Evolutionary conservation across 35 echinoderm and acorn worm species (phyloP), one percentile per base, ranked within the genome.

Genomic region (Anneissia japonica): DNA sequence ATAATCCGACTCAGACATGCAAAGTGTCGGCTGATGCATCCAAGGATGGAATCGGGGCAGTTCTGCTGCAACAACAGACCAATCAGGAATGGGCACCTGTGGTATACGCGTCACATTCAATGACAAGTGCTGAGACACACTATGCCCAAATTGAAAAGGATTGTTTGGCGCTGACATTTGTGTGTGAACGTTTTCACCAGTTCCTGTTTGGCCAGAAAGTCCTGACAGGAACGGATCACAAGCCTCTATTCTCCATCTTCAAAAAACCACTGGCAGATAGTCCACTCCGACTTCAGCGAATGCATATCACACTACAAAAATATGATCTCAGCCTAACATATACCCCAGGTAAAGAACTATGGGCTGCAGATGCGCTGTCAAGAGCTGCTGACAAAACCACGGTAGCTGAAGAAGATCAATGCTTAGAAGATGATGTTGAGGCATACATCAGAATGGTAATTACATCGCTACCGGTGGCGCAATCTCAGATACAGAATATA

Each of bases 101-200:
- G 3, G 79, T 86, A 0, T 88, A 92, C 78, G 85, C 79, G 14
- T 92, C 85, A 19, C 80, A 73, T 38, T 80, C 90, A 37, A 88
- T 92, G 86, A 88, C 79, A 41, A 43, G 35, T 7, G 74, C 85
- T 0, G 31, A 92, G 73, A 34, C 11, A 23, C 72, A 72, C 17
- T 93, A 93, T 82, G 86, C 81, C 1, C 81, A 81, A 36, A 93
- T 89, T 32, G 91, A 92, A 46, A 92, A 87, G 29, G 39, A 93
- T 31, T 81, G 77, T 19, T 35, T 88, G 17, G 88, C 81, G 21
- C 84, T 76, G 9, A 77, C 81, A 35, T 84, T 84, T 84, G 81
- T 36, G 0, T 88, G 86, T 89, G 75, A 74, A 38, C 0, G 86
- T 31, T 93, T 93, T 72, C 91, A 93, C 43, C 91, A 93, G 83